Base-by-base conservation (phyloP, 2,888 invertebrate genomes). In the Epinotia ramella region DNA sequence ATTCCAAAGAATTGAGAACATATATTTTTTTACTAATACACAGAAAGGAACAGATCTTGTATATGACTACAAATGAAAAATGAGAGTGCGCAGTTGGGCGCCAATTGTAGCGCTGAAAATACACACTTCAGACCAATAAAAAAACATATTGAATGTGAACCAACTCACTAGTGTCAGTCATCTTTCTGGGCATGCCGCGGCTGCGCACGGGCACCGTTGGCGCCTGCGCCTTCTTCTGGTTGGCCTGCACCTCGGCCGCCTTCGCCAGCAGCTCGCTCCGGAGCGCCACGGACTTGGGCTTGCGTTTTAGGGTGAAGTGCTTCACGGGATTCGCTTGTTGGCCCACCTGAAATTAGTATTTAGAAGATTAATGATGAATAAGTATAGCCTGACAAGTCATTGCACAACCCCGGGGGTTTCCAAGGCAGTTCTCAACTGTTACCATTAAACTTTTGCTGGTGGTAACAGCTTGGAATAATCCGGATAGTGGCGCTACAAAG, bases 271-370 rank as follows among this genome's bases (percentile, higher is more conserved):
- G 91, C 87, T 99, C 99, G 16, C 97, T 97, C 77, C 99, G 95
- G 24, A 99, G 92, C 9, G 98, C 96, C 0, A 98, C 98, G 53
- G 99, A 99, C 93, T 99, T 99, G 0, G 99, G 98, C 91, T 98
- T 99, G 69, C 98, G 96, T 92, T 98, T 98, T 46, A 99, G 91
- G 12, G 97, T 97, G 87, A 99, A 99, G 93, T 99, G 99, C 91
- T 99, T 98, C 1, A 97, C 95, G 2, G 98, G 96, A 73, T 96
- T 96, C 3, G 98, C 97, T 93, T 97, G 96, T 84, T 97, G 96
- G 2, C 97, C 97, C 79, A 97, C 96, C 96, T 96, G 83, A 1
- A 84, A 81, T 46, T 2, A 3, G 33, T 7, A 12, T 13, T 46
- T 59, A 49, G 2, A 18, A 20, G 20, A 20, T 57, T 2, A 57